Percentiles rank a stretch among this genome's conserved stretches.
These are phyloP conservation scores for Phrynosoma platyrhinos DNA, from an alignment of 2,113 vertebrate genomes.

Conservation along the genomic window DNA sequence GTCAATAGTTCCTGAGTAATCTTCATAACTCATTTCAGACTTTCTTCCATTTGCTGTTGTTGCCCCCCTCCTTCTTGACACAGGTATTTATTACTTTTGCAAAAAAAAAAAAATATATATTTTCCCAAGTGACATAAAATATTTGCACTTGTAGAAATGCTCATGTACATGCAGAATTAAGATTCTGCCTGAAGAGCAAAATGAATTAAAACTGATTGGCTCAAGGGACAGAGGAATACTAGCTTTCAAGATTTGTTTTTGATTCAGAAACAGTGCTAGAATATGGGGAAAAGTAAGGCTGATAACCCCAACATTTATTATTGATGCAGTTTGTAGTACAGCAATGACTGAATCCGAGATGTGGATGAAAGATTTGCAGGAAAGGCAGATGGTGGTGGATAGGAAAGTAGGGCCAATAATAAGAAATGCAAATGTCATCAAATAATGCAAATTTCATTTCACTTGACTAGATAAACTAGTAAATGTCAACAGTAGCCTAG, in stretches of 20 bases:
- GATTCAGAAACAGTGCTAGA: constrained; percentile 2
- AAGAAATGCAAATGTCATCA: constrained; percentile 35
- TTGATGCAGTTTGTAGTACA: constrained; percentile 12
- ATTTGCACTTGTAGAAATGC: background rate
- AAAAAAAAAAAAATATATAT: constrained; percentile 2
- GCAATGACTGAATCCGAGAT: background rate
- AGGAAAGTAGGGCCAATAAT: constrained; percentile 31
- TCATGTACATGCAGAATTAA: background rate
- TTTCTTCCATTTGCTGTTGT: background rate
- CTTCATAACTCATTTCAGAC: background rate
- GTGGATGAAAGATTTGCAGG: constrained; percentile 15
- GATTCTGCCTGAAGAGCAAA: background rate
- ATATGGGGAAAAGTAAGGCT: background rate
- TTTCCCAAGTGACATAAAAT: background rate
- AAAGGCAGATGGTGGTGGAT: constrained; percentile 13
- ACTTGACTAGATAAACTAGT: constrained; percentile 24
- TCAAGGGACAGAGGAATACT: background rate
- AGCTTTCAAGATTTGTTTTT: constrained; percentile 9
- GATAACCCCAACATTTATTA: background rate
- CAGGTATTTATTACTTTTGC: background rate
- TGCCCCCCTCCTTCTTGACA: background rate
- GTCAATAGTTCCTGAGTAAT: background rate
- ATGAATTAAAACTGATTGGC: background rate
- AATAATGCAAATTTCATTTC: constrained; percentile 35
- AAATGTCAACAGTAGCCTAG: constrained; percentile 17